Base-by-base conservation (phyloP, 2,113 vertebrate genomes). In the Chlamydotis undulata region DNA sequence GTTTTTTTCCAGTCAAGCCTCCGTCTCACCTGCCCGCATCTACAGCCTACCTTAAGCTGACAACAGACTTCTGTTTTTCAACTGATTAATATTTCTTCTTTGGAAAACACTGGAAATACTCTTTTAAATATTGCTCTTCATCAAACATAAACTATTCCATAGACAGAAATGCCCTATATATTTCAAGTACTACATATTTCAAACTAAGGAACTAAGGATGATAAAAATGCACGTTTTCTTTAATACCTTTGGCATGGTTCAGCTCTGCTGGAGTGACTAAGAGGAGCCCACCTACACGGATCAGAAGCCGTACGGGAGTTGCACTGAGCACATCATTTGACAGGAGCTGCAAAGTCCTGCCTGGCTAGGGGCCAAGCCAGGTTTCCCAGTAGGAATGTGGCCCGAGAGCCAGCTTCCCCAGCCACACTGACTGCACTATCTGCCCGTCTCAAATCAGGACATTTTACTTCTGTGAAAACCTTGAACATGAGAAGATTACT, bases 241-340 rank as follows among this genome's bases (percentile, higher is more conserved):
- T 39, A 83, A 79, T 65, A 47, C 31, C 45, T 87, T 69, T 92
- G 92, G 92, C 69, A 84, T 0, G 0, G 53, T 69, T 92, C 73
- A 68, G 77, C 70, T 94, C 41, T 14, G 4, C 41, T 3, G 6
- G 74, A 82, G 52, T 57, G 76, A 81, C 17, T 43, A 23, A 76
- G 57, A 76, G 70, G 31, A 93, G 95, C 91, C 96, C 96, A 97
- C 95, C 92, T 95, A 96, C 91, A 16, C 0, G 0, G 94, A 96
- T 73, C 86, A 91, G 80, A 90, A 94, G 71, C 37, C 0, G 0
- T 21, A n/a, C 3, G 4, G 45, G 55, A 87, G 57, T 23, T 87
- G 70, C 9, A 2, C 7, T 1, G 81, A 92, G 83, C 83, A 78
- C 92, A 78, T 69, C n/a, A 0, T 87, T 83, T 74, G 86, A 93